Evolutionary conservation across 2,797 vertebrate species (phyloP).

Genomic region (Buceros bicornis): DNA sequence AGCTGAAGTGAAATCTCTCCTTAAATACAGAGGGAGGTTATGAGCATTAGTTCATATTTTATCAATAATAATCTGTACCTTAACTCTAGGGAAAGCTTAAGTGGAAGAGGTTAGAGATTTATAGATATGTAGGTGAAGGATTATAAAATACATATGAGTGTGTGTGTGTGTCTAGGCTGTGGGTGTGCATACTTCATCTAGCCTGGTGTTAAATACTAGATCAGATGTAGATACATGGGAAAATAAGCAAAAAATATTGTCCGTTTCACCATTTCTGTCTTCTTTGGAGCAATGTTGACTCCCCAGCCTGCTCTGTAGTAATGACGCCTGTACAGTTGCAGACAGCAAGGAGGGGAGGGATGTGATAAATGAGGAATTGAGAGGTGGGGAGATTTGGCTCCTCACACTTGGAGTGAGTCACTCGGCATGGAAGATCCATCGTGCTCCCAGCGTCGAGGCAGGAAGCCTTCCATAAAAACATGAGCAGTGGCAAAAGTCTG

Average conservation of each 20-base stretch:
- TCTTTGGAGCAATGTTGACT: neutral
- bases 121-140: neutral
- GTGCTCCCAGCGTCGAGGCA: accelerated
- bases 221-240: neutral
- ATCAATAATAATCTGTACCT: neutral
- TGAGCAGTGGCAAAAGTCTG: neutral
- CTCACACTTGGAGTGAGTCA: neutral
- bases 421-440: neutral
- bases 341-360: neutral
- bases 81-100: neutral
- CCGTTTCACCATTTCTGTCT: neutral
- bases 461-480: neutral
- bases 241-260: neutral
- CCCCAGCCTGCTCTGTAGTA: neutral
- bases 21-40: neutral
- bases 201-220: neutral
- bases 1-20: neutral
- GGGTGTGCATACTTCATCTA: neutral
- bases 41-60: neutral
- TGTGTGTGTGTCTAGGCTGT: neutral
- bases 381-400: constrained; percentile 29
- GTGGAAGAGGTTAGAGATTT: neutral
- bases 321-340: neutral
- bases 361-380: neutral
- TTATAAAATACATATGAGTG: neutral